Evolutionary conservation across 2,888 invertebrate genomes (phyloP), one percentile per base, ranked within the genome.

Genomic region (Beris morrisii): DNA sequence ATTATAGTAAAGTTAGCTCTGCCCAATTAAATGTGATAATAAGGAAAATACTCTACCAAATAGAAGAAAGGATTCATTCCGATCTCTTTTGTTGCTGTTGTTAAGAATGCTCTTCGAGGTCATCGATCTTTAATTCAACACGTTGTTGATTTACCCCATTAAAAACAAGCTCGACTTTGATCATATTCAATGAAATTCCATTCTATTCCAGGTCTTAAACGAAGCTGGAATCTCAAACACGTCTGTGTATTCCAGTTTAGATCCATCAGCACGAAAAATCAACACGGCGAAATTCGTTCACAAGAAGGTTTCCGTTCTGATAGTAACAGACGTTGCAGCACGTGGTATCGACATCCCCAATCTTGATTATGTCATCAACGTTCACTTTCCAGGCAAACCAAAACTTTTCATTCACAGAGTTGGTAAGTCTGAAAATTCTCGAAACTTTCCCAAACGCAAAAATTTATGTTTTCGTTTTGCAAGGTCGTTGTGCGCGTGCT

Each of bases 401-500:
- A 99, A 99, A 81, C 83, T 99, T 28, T 99, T 97, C 82, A 93
- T 99, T 31, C 99, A 99, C 82, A 86, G 99, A 85, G 99, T 98
- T 68, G 98, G 97, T 92, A 76, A 84, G 90, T 82, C 30, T 30
- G 45, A 30, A 22, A 15, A 7, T 7, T 52, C 3, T 7, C 7
- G 15, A 13, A n/a, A 13, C 13, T 13, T 13, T 13, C 22, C 4
- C 50, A 50, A 22, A 22, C 22, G 22, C 22, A 22, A 22, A 22
- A 22, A 22, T 22, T 46, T 43, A 59, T 59, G 30, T 59, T 5
- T 64, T 67, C 54, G 65, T 68, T 70, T 46, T 46, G 71, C 5
- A 7, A 90, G 90, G 91, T 71, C 89, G 99, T 68, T 97, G 97
- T 79, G 98, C 98, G 3, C 86, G 98, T 73, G 98, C 97, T 64